These are phyloP conservation scores for Sialis fuliginosa DNA, from an alignment of 2,888 invertebrate genomes.

Conservation along the genomic window DNA sequence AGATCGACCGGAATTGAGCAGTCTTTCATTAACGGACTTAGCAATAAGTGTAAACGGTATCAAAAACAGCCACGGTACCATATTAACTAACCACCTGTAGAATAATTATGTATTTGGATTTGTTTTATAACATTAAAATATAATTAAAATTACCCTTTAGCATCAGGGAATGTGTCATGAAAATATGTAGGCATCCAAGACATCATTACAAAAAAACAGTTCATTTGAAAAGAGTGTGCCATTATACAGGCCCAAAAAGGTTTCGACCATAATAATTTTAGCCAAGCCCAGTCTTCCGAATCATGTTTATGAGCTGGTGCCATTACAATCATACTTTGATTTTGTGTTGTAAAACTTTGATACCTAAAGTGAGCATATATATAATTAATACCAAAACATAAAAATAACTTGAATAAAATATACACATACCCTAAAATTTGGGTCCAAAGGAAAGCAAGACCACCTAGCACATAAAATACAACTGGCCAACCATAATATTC, in stretches of 20 bases:
- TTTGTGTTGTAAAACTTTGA: too few species aligned
- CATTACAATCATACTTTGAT: too few species aligned
- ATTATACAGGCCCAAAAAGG: slow-evolving; percentile 53
- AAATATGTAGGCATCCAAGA: slow-evolving; percentile 61
- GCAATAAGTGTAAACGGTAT: slow-evolving; percentile 43
- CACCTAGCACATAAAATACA: slow-evolving; percentile 43
- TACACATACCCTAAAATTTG: slow-evolving; percentile 10
- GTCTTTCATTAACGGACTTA: slow-evolving; percentile 38
- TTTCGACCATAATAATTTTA: slow-evolving; percentile 33
- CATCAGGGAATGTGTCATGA: slow-evolving; percentile 47
- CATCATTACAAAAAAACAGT: slow-evolving; percentile 50
- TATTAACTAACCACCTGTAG: slow-evolving; percentile 43
- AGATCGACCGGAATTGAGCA: slow-evolving; percentile 33
- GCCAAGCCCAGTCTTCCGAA: slow-evolving; percentile 32
- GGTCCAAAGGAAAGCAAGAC: slow-evolving; percentile 7
- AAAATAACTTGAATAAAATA: too few species aligned
- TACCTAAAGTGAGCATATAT: too few species aligned
- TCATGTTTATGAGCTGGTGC: slow-evolving; percentile 16
- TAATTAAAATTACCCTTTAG: slow-evolving; percentile 21
- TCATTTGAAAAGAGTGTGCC: slow-evolving; percentile 53
- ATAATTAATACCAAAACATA: too few species aligned
- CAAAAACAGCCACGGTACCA: slow-evolving; percentile 48
- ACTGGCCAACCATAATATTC: slow-evolving; percentile 45
- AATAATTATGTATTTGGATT: not conserved
- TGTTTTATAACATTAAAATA: not conserved